Base-by-base conservation (phyloP, 2,113 vertebrate species). In the Etia nguti region DNA sequence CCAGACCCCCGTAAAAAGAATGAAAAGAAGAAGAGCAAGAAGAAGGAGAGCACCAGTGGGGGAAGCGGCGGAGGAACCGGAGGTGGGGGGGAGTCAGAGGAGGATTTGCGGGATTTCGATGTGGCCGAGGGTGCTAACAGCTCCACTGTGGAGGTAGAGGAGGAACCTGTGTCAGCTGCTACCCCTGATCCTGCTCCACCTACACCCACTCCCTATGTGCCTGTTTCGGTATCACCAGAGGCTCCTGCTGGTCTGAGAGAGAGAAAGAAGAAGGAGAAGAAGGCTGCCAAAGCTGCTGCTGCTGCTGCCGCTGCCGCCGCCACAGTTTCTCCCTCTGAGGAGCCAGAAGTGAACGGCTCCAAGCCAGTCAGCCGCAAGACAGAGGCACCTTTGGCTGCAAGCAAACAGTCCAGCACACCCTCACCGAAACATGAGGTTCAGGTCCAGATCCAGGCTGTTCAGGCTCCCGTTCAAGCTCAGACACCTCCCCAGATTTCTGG, bases 1-100 rank as follows among this genome's bases (percentile, higher is more conserved):
- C 95, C 97, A 2, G 98, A 99, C 86, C 87, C 88, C 1, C 99
- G 98, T 89, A 99, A 98, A 96, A 99, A 98, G 94, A 97, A 94
- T 0, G 98, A 99, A 85, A 99, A 99, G 95, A 99, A 99, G 95
- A 99, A 98, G 95, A 98, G 97, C 93, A 99, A 98, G 96, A 99
- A 98, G 96, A 99, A 98, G 93, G 99, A 99, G 90, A 95, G 93
- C 43, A 94, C 96, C 82, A 97, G 96, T 0, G 97, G 96, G 10
- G 97, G 97, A 93, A 9, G 92, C 2, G 77, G 91, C 4, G 94
- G 94, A 77, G 70, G 70, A 77, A 77, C 43, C 1, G 73, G 73
- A 93, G 94, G 97, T 90, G 96, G 98, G 77, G 98, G 97, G 0
- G 98, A 99, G 82, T 99, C 98, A 0, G 98, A 99, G 90, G 98